A percentile compares a stretch with the other conserved stretches of the same genome.
Conservation (phyloP, 2,888 invertebrate genomes). For the Scotopteryx bipunctaria region DNA sequence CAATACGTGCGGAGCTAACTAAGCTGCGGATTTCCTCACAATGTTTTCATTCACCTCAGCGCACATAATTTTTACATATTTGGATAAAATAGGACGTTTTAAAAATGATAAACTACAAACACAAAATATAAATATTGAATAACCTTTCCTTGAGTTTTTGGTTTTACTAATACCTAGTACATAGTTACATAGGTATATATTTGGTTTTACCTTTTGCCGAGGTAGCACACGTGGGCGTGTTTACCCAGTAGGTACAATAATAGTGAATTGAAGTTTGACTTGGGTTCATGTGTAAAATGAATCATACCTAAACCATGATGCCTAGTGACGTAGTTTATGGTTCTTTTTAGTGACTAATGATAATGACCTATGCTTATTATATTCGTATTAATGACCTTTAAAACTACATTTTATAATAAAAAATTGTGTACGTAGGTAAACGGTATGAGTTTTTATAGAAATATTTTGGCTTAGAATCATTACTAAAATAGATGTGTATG, state of each 20-base stretch:
- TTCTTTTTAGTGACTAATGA: neutral
- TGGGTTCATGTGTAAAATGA: constrained; percentile 2
- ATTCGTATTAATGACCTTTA: neutral
- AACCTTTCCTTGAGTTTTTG: neutral
- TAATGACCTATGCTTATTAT: constrained; percentile 4
- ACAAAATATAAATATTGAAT: too few species aligned
- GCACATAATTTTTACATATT: too few species aligned
- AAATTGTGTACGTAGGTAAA: too few species aligned
- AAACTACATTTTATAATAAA: neutral
- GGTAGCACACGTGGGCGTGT: constrained; percentile 26
- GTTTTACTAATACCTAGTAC: neutral
- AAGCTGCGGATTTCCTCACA: too few species aligned
- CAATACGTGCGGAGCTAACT: too few species aligned
- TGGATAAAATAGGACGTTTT: too few species aligned
- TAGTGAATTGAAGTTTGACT: constrained; percentile 4
- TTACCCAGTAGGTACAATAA: constrained; percentile 23
- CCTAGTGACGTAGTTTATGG: neutral
- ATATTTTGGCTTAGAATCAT: too few species aligned
- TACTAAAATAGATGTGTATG: too few species aligned
- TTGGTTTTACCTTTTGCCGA: constrained; percentile 19
- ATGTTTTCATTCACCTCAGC: too few species aligned
- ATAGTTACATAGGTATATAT: too few species aligned
- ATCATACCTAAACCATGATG: constrained; percentile 1
- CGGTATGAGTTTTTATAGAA: too few species aligned
- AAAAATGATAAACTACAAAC: too few species aligned